phyloP scores from a whole-genome alignment of 2,113 vertebrate genomes.

The Otis tarda region DNA sequence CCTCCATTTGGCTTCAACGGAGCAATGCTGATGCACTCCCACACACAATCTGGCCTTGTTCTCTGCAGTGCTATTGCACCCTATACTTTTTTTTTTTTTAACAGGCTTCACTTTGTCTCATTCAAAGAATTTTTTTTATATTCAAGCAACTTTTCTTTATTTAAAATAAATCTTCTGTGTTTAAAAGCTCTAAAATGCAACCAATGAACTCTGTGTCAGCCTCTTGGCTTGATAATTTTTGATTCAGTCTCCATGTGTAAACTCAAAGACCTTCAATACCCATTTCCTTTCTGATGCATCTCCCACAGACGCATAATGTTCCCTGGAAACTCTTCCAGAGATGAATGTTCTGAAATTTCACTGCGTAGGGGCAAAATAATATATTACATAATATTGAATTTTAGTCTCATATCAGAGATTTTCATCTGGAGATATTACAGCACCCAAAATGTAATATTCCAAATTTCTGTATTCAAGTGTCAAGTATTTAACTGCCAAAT shows the following conservation, averaged over 20 bases:
- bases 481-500: slow-evolving; percentile 42
- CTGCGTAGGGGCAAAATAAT: neutral
- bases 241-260: neutral
- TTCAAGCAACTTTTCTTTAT: neutral
- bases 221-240: neutral
- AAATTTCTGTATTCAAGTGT: slow-evolving; percentile 4
- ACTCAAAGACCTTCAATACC: neutral
- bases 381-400: slow-evolving; percentile 22
- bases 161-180: neutral
- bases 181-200: neutral
- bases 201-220: neutral
- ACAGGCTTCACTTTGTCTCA: neutral
- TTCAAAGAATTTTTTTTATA: neutral
- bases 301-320: neutral
- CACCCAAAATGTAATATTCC: slow-evolving; percentile 26
- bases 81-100: neutral
- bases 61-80: neutral
- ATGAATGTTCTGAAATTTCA: slow-evolving; percentile 33
- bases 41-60: neutral
- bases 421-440: slow-evolving; percentile 31
- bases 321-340: neutral
- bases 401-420: slow-evolving; percentile 9
- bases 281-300: neutral
- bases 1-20: neutral
- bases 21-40: slow-evolving; percentile 24